A percentile compares a stretch with the other conserved stretches of the same genome.
Evolutionary conservation across 2,113 vertebrate species (phyloP).

Genomic region (Callionymus lyra): DNA sequence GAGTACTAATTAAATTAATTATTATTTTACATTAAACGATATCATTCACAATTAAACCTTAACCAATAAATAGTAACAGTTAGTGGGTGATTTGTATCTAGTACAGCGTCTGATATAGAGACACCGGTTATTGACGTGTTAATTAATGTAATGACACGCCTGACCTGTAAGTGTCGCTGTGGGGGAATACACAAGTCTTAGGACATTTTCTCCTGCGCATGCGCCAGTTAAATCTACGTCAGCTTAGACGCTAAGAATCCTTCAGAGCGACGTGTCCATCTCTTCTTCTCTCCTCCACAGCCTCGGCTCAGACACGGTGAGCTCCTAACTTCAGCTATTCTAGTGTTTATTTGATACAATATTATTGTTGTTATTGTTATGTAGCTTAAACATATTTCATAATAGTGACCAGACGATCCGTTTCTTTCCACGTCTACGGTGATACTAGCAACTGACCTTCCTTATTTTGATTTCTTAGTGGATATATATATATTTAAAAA

Average conservation of each 20-base stretch:
- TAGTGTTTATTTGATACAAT: not conserved
- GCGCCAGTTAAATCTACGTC: slow-evolving; percentile 56
- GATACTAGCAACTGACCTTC: too few species aligned
- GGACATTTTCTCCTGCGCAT: slow-evolving; percentile 29
- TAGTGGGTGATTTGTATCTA: too few species aligned
- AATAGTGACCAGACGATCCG: too few species aligned
- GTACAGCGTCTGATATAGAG: too few species aligned
- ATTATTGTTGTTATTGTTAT: not conserved
- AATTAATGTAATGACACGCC: not conserved
- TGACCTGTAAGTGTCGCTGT: slow-evolving; percentile 18
- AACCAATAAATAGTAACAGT: too few species aligned
- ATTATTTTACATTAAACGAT: too few species aligned
- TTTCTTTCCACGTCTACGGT: too few species aligned
- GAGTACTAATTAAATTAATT: too few species aligned
- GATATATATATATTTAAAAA: too few species aligned
- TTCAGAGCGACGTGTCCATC: slow-evolving; percentile 54
- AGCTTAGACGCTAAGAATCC: slow-evolving; percentile 14
- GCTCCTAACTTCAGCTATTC: accelerated
- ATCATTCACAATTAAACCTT: too few species aligned
- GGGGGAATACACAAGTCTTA: not conserved
- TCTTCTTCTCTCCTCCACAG: not conserved
- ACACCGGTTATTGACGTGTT: not conserved
- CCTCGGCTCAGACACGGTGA: slow-evolving; percentile 7
- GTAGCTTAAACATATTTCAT: too few species aligned
- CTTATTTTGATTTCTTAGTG: too few species aligned